Conservation (phyloP, 2,113 vertebrate species). For the Rhabdomys dilectus region DNA sequence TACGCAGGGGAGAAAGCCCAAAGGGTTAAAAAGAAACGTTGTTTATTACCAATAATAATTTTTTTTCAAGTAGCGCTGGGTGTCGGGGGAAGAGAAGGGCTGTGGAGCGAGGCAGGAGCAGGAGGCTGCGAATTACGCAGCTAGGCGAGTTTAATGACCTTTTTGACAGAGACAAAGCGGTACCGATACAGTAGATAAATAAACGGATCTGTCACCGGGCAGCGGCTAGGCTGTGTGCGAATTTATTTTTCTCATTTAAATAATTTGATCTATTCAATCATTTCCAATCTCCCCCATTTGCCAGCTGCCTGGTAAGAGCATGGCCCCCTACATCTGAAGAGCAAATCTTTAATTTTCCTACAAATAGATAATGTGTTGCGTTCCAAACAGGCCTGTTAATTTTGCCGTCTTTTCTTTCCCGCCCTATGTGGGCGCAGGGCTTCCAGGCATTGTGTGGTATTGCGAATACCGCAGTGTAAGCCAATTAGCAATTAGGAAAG, state of each 20-base stretch:
- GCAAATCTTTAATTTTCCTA: conserved; percentile 82
- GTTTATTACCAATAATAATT: conserved; percentile 79
- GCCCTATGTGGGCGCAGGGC: background rate
- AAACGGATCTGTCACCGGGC: conserved; percentile 78
- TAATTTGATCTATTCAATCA: conserved; percentile 80
- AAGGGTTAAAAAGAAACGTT: conserved; percentile 76
- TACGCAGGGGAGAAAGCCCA: background rate
- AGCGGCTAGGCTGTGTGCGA: conserved; percentile 79
- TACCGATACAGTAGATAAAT: conserved; percentile 81
- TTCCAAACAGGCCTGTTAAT: conserved; percentile 35
- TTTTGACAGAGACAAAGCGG: conserved; percentile 83
- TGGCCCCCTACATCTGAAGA: conserved; percentile 77
- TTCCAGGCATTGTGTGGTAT: background rate
- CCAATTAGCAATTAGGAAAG: background rate
- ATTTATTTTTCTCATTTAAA: conserved; percentile 85
- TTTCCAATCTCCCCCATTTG: conserved; percentile 79
- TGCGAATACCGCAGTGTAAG: background rate
- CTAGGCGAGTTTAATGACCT: conserved; percentile 84
- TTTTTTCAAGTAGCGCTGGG: conserved; percentile 78
- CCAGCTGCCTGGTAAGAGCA: conserved; percentile 78
- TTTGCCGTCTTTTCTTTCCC: background rate
- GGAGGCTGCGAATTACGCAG: conserved; percentile 76
- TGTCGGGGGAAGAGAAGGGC: conserved; percentile 72
- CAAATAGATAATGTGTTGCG: conserved; percentile 49
- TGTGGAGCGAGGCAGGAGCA: conserved; percentile 75